Evolutionary conservation across 2,888 invertebrate genomes (phyloP), one percentile per base, ranked within the genome.

Genomic region (Himalopsyche kuldschensis): DNA sequence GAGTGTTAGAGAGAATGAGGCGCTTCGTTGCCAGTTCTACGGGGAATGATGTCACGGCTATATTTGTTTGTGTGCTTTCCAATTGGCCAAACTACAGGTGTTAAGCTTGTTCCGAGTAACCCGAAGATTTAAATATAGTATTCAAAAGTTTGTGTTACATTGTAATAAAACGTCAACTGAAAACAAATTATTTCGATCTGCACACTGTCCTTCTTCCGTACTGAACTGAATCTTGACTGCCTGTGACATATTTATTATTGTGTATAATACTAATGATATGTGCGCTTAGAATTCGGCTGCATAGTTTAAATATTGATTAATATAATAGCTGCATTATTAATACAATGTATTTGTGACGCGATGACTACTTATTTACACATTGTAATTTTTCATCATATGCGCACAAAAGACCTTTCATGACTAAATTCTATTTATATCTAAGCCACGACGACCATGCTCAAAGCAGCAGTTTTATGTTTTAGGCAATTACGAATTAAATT

Each of bases 31-130:
- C 69, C 69, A 69, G 69, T 69, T 69, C 27, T 69, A 10, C 69
- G 15, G 82, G 46, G 69, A 82, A 82, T 82, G 82, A 82, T 82
- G 82, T 82, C 82, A 82, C 55, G 82, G 82, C 82, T 82, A 82
- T 79, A 82, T 79, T 32, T n/a, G 79, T 79, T 76, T 75, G 35
- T 76, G 79, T 78, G 48, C 20, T 69, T 27, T 69, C 69, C 46
- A 35, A 32, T 82, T 75, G 31, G 47, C 79, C 82, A 15, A 69
- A 69, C 69, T 69, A 69, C 69, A 79, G 79, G 82, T 82, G 82
- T 41, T n/a, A 47, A 48, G 41, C 55, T 30, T 80, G n/a, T 30
- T 69, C 15, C 10, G 20, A 55, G 55, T 20, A 55, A 6, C 24
- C 20, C 20, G 2, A 20, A 20, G 55, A 20, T 15, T 11, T 41